Percentiles rank a stretch among this genome's conserved stretches.
Evolutionary conservation across 2,888 invertebrate genomes (phyloP).

Genomic region (Platycheirus albimanus): DNA sequence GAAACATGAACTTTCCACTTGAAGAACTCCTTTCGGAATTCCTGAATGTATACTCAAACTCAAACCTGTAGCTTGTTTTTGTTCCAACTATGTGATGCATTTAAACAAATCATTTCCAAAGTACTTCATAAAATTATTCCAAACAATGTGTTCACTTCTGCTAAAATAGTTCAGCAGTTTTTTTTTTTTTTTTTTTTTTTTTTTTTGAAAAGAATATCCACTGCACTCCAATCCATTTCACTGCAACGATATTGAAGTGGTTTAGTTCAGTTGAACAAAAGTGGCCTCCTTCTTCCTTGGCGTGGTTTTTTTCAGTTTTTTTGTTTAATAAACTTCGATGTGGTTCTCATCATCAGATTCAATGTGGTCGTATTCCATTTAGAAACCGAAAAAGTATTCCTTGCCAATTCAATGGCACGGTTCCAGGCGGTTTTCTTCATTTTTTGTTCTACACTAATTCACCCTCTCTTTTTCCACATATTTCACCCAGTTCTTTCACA

Average conservation of each 20-base stretch:
- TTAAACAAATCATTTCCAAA: neutral
- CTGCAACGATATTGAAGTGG: constrained; percentile 42
- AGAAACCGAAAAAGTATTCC: constrained; percentile 1
- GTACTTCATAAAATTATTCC: neutral
- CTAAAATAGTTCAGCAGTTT: neutral
- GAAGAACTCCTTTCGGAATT: constrained; percentile 7
- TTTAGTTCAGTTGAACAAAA: constrained; percentile 28
- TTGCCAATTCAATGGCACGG: constrained; percentile 49
- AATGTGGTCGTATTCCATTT: constrained; percentile 52
- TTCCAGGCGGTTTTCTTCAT: constrained; percentile 40
- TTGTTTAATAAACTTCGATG: constrained; percentile 23
- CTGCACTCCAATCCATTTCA: constrained; percentile 40
- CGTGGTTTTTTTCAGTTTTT: neutral
- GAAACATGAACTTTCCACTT: neutral
- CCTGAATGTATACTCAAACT: neutral
- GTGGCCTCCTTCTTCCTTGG: constrained; percentile 32
- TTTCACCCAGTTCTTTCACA: neutral
- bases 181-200: neutral
- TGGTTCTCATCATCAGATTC: constrained; percentile 8
- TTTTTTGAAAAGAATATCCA: neutral
- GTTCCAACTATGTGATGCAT: neutral
- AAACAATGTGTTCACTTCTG: constrained; percentile 1
- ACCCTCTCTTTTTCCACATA: neutral
- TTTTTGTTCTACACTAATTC: neutral
- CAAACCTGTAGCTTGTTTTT: neutral